Base-by-base conservation (phyloP, 2,113 vertebrate species). In the Myrmecobius fasciatus region DNA sequence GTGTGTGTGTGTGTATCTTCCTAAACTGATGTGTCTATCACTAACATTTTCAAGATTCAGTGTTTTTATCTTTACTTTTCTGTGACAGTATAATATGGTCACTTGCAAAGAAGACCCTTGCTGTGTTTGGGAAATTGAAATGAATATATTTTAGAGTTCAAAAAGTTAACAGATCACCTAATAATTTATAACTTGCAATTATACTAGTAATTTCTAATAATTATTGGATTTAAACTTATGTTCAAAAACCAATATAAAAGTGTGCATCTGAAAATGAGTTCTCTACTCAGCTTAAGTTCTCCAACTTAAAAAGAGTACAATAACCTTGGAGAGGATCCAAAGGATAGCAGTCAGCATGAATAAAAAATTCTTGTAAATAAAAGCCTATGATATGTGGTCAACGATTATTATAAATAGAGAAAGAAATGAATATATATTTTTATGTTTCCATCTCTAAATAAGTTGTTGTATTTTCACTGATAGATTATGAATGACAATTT, bases 11-110 rank as follows among this genome's bases (percentile, higher is more conserved):
- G 22, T 53, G 0, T 89, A 43, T 52, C 28, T 89, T 12, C 24
- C n/a, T 60, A 52, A 43, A 25, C 26, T 51, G 24, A 52, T 67
- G 36, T 36, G 11, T 26, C 0, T 28, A 49, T 53, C 20, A 49
- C 24, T 56, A 95, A 93, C 83, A 91, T 96, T 48, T 20, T 94
- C 51, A 53, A 43, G 36, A 7, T 43, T n/a, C 20, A n/a, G 20
- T 83, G 5, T 43, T 83, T 43, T 83, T 60, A 20, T 17, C 7
- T 28, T 1, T 75, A n/a, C 7, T 54, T 25, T 75, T 83, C 22
- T 83, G 17, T 43, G 14, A 92, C 25, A 52, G 83, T 24, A 88
- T 56, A 56, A 53, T 22, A 49, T 22, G 49, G 22, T 48, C 6
- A 46, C 11, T 89, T 36, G 1, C 25, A 92, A 10, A 6, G 17